Evolutionary conservation across 1,140 invertebrate genomes (phyloP).

Genomic region (Caerostris extrusa): DNA sequence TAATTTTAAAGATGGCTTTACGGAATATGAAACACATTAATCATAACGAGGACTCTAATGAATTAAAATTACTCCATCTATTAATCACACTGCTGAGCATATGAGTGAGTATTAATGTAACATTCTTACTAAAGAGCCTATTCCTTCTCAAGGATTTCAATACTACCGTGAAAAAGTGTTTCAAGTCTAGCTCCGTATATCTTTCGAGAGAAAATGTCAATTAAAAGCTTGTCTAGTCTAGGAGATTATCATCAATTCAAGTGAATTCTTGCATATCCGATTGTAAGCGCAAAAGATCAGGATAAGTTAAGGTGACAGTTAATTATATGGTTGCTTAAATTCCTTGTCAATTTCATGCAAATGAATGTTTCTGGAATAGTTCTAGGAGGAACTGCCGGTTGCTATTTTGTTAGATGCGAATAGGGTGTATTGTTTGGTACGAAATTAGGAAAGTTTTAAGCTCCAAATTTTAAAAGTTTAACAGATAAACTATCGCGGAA

Average conservation of each 20-base stretch:
- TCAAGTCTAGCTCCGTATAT: not conserved
- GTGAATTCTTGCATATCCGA: not conserved
- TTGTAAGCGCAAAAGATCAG: not conserved
- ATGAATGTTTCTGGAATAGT: not conserved
- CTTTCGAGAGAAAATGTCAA: not conserved
- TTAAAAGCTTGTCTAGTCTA: not conserved
- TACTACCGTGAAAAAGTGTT: not conserved
- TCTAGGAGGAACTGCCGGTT: not conserved
- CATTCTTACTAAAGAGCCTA: too few species aligned
- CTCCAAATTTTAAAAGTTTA: not conserved
- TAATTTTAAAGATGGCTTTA: too few species aligned
- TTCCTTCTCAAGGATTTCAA: not conserved
- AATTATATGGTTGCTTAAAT: slow-evolving; percentile 3
- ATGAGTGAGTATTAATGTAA: too few species aligned
- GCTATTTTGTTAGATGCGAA: not conserved
- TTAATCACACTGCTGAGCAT: too few species aligned
- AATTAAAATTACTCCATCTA: too few species aligned
- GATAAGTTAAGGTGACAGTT: not conserved
- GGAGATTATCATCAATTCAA: not conserved
- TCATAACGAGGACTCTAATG: too few species aligned
- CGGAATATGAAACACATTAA: too few species aligned
- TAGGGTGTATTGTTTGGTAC: not conserved
- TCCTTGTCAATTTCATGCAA: not conserved
- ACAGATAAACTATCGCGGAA: not conserved
- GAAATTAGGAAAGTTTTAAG: not conserved